phyloP scores from a whole-genome alignment of 2,113 vertebrate genomes.

The Caranx ignobilis region DNA sequence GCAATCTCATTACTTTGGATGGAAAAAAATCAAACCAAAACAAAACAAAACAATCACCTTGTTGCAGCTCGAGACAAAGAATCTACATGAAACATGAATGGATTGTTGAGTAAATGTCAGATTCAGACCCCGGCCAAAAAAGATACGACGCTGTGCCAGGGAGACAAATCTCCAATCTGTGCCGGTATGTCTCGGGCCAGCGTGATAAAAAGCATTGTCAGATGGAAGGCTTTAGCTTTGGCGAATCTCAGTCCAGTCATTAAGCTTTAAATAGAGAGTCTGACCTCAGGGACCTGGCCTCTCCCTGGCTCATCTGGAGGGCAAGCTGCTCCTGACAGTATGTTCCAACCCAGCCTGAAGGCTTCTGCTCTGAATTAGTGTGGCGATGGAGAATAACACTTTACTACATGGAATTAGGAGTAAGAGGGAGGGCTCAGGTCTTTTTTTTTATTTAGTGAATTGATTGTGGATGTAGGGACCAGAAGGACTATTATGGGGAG shows the following conservation, averaged over 20 bases:
- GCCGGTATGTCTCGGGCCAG: slow-evolving; percentile 48
- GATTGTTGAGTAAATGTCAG: slow-evolving; percentile 69
- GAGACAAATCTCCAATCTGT: slow-evolving; percentile 75
- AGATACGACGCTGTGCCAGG: slow-evolving; percentile 57
- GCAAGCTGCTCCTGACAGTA: slow-evolving; percentile 69
- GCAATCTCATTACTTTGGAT: slow-evolving; percentile 37
- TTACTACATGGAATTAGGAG: slow-evolving; percentile 23
- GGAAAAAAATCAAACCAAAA: slow-evolving; percentile 1
- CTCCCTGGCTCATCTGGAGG: slow-evolving; percentile 69
- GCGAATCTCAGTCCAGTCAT: slow-evolving; percentile 67
- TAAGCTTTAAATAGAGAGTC: slow-evolving; percentile 73
- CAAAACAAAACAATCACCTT: neutral
- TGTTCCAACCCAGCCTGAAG: slow-evolving; percentile 59
- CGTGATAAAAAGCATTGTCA: slow-evolving; percentile 69
- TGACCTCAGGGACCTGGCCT: slow-evolving; percentile 61
- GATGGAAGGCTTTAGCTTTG: slow-evolving; percentile 65
- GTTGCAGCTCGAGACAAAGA: slow-evolving; percentile 43
- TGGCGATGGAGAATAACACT: slow-evolving; percentile 20
- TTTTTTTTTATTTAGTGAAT: neutral
- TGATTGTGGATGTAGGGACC: slow-evolving; percentile 9
- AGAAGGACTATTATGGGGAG: slow-evolving; percentile 3
- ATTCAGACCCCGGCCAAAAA: slow-evolving; percentile 47
- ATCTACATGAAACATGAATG: slow-evolving; percentile 51
- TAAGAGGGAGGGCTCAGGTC: neutral
- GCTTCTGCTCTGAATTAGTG: slow-evolving; percentile 55